Conservation (phyloP, 2,888 invertebrate genomes). For the Gnatocerus cornutus region DNA sequence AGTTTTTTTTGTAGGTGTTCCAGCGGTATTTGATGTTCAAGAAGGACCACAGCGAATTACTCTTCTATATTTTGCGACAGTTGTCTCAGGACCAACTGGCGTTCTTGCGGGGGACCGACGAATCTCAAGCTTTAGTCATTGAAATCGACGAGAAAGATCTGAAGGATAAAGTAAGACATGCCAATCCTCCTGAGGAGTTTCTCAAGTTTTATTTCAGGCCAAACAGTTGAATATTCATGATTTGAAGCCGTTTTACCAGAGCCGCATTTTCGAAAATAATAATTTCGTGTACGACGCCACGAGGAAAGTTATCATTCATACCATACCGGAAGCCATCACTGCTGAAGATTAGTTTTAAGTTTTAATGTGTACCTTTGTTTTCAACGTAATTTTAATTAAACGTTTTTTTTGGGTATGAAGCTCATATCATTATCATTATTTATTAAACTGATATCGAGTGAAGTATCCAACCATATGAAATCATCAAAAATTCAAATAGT, state of each 20-base stretch:
- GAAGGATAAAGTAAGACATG: conserved; percentile 73
- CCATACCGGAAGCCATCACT: conserved; percentile 75
- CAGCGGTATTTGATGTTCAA: conserved; percentile 94
- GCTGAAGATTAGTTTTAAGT: conserved; percentile 55
- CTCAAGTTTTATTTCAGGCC: conserved; percentile 75
- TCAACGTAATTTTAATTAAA: no score
- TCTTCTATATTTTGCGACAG: conserved; percentile 96
- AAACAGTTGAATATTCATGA: conserved; percentile 93
- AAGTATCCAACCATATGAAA: no score
- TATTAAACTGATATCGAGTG: no score
- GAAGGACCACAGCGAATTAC: conserved; percentile 95
- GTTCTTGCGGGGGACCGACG: conserved; percentile 83
- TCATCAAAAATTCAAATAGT: no score
- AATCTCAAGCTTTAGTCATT: conserved; percentile 77
- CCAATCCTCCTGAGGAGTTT: no score
- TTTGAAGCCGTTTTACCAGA: conserved; percentile 92
- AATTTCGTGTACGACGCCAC: conserved; percentile 89
- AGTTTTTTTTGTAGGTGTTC: conserved; percentile 81
- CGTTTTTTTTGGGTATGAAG: no score
- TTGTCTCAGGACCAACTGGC: conserved; percentile 92
- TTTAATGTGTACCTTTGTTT: background rate
- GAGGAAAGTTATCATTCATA: conserved; percentile 89
- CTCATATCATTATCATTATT: no score
- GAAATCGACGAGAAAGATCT: conserved; percentile 91
- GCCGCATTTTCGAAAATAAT: conserved; percentile 90